These are phyloP conservation scores for Trachelipus rathkii DNA, from an alignment of 1,140 invertebrate genomes.

Conservation along the genomic window DNA sequence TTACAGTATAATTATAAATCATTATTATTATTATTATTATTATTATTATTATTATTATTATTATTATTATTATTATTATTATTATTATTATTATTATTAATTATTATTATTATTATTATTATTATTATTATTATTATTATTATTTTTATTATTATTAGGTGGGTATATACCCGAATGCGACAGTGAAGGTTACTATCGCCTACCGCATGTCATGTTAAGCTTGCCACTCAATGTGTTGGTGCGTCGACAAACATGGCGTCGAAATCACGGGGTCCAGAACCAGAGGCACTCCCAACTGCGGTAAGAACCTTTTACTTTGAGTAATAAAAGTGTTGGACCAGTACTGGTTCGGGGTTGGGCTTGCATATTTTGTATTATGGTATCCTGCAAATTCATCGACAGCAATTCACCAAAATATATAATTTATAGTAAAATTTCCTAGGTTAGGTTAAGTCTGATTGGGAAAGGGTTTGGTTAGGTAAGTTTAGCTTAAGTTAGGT, in stretches of 20 bases:
- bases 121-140: neutral
- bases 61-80: too few species aligned
- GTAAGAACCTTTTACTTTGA: conserved; percentile 59
- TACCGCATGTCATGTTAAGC: conserved; percentile 78
- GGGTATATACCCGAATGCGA: conserved; percentile 80
- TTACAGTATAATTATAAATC: too few species aligned
- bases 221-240: conserved; percentile 84
- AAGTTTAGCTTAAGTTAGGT: too few species aligned
- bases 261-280: conserved; percentile 78
- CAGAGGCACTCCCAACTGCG: conserved; percentile 77
- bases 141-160: conserved; percentile 52
- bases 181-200: conserved; percentile 78
- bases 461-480: too few species aligned
- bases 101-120: too few species aligned
- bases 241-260: conserved; percentile 85
- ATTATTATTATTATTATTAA: too few species aligned
- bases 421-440: too few species aligned
- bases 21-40: too few species aligned
- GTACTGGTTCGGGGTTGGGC: neutral
- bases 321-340: neutral
- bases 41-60: conserved; percentile 1
- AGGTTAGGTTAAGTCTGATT: too few species aligned
- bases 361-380: too few species aligned
- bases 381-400: too few species aligned
- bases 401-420: too few species aligned